Evolutionary conservation across 2,888 invertebrate species (phyloP).

Genomic region (Deilephila porcellus): DNA sequence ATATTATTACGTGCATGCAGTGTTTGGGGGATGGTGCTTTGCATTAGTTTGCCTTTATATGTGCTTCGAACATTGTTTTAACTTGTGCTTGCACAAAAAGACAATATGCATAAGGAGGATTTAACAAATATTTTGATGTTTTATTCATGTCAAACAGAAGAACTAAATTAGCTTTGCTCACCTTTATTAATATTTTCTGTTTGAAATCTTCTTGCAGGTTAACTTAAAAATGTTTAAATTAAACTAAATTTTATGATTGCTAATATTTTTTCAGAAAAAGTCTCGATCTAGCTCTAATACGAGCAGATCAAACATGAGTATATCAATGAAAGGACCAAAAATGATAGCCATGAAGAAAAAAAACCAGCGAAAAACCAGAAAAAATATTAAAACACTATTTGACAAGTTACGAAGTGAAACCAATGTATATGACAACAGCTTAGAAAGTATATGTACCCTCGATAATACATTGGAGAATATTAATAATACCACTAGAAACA

Average conservation of each 20-base stretch:
- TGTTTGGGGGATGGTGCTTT: neutral
- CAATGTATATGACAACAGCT: neutral
- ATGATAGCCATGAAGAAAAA: constrained; percentile 38
- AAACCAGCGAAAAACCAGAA: constrained; percentile 33
- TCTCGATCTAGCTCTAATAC: constrained; percentile 39
- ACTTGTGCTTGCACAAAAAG: too few relatives aligned
- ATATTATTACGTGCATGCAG: constrained; percentile 39
- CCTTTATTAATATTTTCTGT: neutral
- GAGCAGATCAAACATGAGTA: constrained; percentile 42
- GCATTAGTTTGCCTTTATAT: neutral
- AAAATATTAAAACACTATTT: constrained; percentile 50
- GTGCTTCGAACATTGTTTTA: too few relatives aligned
- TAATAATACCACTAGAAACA: neutral
- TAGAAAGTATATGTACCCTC: neutral
- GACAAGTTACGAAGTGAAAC: constrained; percentile 47
- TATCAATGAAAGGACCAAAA: constrained; percentile 41
- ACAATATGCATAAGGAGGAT: too few relatives aligned
- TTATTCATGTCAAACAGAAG: neutral
- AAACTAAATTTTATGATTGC: neutral
- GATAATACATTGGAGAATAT: neutral
- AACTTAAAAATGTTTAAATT: neutral
- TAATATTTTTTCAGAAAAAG: constrained; percentile 46
- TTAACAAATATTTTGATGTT: too few relatives aligned
- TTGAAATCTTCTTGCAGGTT: neutral
- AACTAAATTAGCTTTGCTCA: neutral